Base-by-base conservation (phyloP, 2,797 vertebrate species). In the Tinamus major region DNA sequence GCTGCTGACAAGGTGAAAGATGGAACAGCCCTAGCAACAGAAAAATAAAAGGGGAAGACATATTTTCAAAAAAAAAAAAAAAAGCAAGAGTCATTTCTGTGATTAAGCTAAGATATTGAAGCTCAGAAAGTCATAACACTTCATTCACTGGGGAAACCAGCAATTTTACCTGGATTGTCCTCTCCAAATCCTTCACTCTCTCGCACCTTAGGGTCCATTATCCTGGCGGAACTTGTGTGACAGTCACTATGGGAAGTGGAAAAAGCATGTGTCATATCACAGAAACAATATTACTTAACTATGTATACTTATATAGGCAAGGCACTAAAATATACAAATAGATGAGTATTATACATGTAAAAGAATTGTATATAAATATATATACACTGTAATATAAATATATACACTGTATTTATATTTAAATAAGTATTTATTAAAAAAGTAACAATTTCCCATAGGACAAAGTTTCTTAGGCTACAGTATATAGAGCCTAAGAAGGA, bases 161-260 rank as follows among this genome's bases (percentile, higher is more conserved):
- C 31, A 75, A 55, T 41, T 93, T 91, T 97, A 99, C 99, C 99
- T 98, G 98, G 93, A 90, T 84, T 84, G 72, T 99, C 98, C 29
- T 99, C 99, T 61, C 96, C 97, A 89, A 97, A 98, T 90, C 97
- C 98, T 85, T 98, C 98, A 31, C 94, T 84, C 33, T 98, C 98
- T 92, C 97, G 98, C 85, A 97, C 91, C 86, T 98, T 98, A 59
- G 97, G 92, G 93, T 99, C 99, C 98, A 98, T 99, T 79, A 78
- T 93, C 85, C 93, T 97, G 41, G 96, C 92, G 19, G 96, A 97
- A 87, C 89, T 97, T 96, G 96, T 92, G 71, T 59, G 74, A 77
- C 63, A 87, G 76, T 97, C 97, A 77, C 98, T 98, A 88, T 84
- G 81, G n/a, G n/a, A 91, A 26, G 16, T 8, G 75, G 41, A 82